Conservation (phyloP, 1,140 invertebrate genomes). For the Manduca sexta region DNA sequence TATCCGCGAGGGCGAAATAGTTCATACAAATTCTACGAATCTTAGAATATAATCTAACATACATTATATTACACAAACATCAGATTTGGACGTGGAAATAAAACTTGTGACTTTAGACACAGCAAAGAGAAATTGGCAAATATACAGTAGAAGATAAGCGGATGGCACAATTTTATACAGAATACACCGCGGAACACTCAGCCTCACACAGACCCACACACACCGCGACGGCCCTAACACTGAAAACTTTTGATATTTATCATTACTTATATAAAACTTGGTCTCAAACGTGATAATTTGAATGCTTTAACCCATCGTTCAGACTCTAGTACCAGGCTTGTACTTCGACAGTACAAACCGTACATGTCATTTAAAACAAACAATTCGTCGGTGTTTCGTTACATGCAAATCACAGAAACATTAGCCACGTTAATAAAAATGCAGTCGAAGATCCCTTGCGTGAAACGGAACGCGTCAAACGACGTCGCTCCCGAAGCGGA, state of each 20-base stretch:
- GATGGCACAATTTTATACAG: constrained; percentile 68
- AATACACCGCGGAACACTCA: constrained; percentile 45
- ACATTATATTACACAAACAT: constrained; percentile 24
- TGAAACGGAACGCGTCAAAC: background rate
- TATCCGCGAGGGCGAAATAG: background rate
- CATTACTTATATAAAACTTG: constrained; percentile 38
- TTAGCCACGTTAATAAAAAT: constrained; percentile 39
- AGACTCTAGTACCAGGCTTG: constrained; percentile 47
- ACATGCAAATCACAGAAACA: constrained; percentile 46
- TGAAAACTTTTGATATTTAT: constrained; percentile 5
- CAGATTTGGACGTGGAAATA: constrained; percentile 29
- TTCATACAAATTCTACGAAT: constrained; percentile 19
- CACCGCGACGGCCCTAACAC: background rate
- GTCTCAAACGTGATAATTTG: constrained; percentile 50
- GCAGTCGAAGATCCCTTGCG: background rate
- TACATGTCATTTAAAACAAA: constrained; percentile 35
- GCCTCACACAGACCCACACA: constrained; percentile 12
- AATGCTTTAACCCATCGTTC: constrained; percentile 15
- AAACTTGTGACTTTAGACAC: constrained; percentile 20
- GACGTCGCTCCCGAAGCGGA: too few relatives aligned
- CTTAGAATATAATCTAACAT: constrained; percentile 21
- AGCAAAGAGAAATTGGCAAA: constrained; percentile 43
- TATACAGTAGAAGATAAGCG: constrained; percentile 59
- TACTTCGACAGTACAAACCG: constrained; percentile 53
- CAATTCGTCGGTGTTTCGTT: constrained; percentile 22